A percentile compares a stretch with the other conserved stretches of the same genome.
phyloP scores from a whole-genome alignment of 2,113 vertebrate species.

The Danio rerio region GRCz12tu NC_133180.1:41586001-41586500 shows the following conservation, averaged over 20 bases:
- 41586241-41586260: slow-evolving; percentile 62
- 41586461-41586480: too few relatives aligned
- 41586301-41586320: slow-evolving; percentile 69
- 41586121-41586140: slow-evolving; percentile 35
- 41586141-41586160: slow-evolving; percentile 19
- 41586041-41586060: slow-evolving; percentile 14
- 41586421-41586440: slow-evolving; percentile 79
- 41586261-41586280: slow-evolving; percentile 63
- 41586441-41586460: slow-evolving; percentile 67
- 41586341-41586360: slow-evolving; percentile 75
- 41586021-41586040: slow-evolving; percentile 26
- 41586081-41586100: background rate
- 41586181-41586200: slow-evolving; percentile 7
- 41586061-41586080: background rate
- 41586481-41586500: slow-evolving; percentile 33
- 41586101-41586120: slow-evolving; percentile 21
- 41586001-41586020: slow-evolving; percentile 30
- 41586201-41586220: background rate
- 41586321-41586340: slow-evolving; percentile 81
- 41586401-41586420: slow-evolving; percentile 85
- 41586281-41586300: slow-evolving; percentile 78
- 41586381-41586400: slow-evolving; percentile 83
- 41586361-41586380: slow-evolving; percentile 83
- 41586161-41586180: slow-evolving; percentile 6
- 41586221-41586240: slow-evolving; percentile 30